Conservation (phyloP, 2,888 invertebrate genomes). For the Maniola hyperantus region DNA sequence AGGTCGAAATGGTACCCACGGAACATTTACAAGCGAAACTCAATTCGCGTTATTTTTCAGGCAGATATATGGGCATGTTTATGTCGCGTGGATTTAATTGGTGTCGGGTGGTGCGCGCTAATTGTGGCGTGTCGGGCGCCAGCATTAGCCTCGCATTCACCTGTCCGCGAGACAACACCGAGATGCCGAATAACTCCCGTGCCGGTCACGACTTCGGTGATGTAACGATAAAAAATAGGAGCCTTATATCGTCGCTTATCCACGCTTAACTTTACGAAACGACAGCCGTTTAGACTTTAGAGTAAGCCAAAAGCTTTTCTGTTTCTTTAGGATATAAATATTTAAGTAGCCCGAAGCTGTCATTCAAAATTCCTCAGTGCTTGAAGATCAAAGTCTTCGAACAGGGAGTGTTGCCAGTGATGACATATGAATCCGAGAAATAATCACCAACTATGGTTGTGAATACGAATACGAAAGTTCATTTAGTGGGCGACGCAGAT, state of each 20-base stretch:
- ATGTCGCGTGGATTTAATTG: conserved; percentile 58
- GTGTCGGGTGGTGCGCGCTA: conserved; percentile 60
- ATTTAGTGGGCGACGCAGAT: no score
- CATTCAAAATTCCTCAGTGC: no score
- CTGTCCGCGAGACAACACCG: conserved; percentile 52
- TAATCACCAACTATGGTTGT: no score
- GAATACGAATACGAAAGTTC: no score
- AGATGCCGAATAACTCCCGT: conserved; percentile 54
- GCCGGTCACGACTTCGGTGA: conserved; percentile 35
- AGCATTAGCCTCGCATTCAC: conserved; percentile 60
- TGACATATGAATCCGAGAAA: no score
- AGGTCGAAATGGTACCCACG: not conserved
- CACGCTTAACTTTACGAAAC: not conserved
- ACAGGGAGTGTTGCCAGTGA: no score
- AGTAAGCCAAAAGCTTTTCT: no score
- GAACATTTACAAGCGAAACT: not conserved
- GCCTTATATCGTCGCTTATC: conserved; percentile 1
- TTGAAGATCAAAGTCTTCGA: no score
- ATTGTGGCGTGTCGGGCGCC: conserved; percentile 56
- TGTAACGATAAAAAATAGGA: conserved; percentile 10
- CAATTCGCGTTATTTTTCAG: conserved; percentile 4
- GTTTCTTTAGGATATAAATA: no score
- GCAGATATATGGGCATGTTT: conserved; percentile 5
- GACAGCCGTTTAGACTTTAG: no score
- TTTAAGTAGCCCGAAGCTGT: no score